Conservation (phyloP, 2,797 vertebrate species). For the Spatula versicolor region DNA sequence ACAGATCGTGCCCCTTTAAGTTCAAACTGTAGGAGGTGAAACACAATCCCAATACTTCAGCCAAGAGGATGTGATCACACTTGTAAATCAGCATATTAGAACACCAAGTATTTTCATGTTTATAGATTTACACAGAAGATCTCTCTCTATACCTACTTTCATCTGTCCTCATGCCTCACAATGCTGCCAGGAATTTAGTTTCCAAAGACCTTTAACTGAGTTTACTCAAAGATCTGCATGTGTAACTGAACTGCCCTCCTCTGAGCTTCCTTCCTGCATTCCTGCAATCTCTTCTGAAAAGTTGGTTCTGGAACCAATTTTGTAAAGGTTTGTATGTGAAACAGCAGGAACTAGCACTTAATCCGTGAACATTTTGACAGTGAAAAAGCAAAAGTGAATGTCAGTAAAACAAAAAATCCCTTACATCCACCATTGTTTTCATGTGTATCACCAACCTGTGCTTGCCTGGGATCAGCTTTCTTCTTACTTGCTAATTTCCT, state of each 20-base stretch:
- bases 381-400: background rate
- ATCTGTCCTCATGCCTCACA: background rate
- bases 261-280: background rate
- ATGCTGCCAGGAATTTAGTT: background rate
- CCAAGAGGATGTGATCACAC: background rate
- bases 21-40: background rate
- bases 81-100: background rate
- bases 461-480: background rate
- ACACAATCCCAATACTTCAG: background rate
- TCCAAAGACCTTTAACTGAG: background rate
- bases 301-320: background rate
- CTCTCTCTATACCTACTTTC: background rate
- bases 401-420: background rate
- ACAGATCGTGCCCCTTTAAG: background rate
- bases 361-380: background rate
- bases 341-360: background rate
- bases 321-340: background rate
- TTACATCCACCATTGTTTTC: background rate
- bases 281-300: background rate
- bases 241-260: background rate
- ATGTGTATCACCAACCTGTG: background rate
- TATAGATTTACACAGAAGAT: background rate
- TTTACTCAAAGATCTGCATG: background rate
- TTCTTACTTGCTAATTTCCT: background rate
- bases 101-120: background rate